Evolutionary conservation across 2,113 vertebrate genomes (phyloP).

Genomic region (mouse (Mus musculus)): DNA sequence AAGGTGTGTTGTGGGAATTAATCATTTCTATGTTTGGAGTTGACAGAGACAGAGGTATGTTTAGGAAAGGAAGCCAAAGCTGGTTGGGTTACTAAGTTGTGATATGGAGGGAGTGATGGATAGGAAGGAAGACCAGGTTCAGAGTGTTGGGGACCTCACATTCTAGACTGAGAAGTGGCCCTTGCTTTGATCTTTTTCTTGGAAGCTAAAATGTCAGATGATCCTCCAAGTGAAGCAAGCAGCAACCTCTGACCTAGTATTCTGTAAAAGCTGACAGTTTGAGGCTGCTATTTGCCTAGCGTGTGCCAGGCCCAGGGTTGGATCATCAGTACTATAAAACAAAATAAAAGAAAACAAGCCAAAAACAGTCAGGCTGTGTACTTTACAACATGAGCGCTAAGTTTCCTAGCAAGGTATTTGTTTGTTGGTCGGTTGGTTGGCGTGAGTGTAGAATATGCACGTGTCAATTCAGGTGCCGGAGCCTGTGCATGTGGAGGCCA

Average conservation of each 20-base stretch:
- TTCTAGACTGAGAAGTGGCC: not conserved
- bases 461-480: accelerated
- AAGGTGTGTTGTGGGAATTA: not conserved
- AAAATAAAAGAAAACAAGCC: not conserved
- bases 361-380: not conserved
- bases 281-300: not conserved
- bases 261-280: not conserved
- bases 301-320: not conserved
- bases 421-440: not conserved
- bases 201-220: not conserved
- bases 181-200: constrained; percentile 8
- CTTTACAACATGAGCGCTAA: not conserved
- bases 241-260: not conserved
- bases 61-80: not conserved
- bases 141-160: not conserved
- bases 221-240: not conserved
- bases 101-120: not conserved
- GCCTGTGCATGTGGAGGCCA: not conserved
- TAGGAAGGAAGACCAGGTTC: not conserved
- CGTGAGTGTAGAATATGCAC: not conserved
- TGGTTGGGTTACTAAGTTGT: not conserved
- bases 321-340: not conserved
- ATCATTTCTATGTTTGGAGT: not conserved
- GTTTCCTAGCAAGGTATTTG: not conserved
- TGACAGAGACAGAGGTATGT: not conserved